Evolutionary conservation across 2,888 invertebrate species (phyloP).

Genomic region (Cantharis rufa): DNA sequence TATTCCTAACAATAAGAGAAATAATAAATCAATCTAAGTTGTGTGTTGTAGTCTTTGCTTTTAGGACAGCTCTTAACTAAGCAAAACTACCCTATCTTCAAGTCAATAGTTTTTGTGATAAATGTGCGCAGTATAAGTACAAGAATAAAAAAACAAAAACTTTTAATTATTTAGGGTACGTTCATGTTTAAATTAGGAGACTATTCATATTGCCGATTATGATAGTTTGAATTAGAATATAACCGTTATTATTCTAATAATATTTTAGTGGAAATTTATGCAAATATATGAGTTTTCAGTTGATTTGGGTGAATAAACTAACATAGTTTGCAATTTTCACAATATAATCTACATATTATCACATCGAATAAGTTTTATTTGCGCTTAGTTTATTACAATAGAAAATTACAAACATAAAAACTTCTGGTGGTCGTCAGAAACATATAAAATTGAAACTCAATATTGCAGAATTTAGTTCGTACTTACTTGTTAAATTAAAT

Average conservation of each 20-base stretch:
- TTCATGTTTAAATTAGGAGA: not conserved
- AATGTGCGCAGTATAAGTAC: conserved; percentile 14
- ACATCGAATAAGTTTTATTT: not conserved
- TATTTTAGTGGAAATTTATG: not conserved
- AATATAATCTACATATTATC: not conserved
- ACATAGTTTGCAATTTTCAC: not conserved
- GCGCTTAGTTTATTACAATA: not conserved
- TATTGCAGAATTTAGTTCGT: not conserved
- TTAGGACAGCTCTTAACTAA: conserved; percentile 5
- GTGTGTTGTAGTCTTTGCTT: conserved; percentile 5
- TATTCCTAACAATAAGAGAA: conserved; percentile 17
- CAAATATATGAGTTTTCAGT: not conserved
- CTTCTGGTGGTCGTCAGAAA: not conserved
- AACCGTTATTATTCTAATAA: not conserved
- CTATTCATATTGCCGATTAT: not conserved
- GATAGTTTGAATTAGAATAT: not conserved
- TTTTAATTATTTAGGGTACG: not conserved
- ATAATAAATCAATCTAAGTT: conserved; percentile 18
- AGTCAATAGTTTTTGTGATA: conserved; percentile 25
- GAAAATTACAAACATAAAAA: not conserved
- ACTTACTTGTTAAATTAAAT: not conserved
- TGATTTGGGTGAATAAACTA: not conserved
- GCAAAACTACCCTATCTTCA: conserved; percentile 18
- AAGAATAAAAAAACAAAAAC: conserved; percentile 1
- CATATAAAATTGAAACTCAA: not conserved